These are phyloP conservation scores for Tupiocoris notatus DNA, from an alignment of 2,888 invertebrate species.

Conservation along the genomic window DNA sequence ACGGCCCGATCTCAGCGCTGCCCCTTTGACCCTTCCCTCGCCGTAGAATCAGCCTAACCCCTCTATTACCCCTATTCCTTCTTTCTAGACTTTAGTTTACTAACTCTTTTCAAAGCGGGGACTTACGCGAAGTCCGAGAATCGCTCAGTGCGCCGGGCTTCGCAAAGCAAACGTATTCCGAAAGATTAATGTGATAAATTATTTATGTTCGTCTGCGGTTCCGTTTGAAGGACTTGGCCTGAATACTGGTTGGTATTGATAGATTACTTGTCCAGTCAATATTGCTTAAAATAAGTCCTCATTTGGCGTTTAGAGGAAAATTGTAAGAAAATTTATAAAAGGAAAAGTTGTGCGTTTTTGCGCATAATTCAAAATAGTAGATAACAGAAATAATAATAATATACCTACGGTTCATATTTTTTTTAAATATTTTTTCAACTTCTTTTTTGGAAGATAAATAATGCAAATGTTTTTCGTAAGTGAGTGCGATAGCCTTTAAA, in stretches of 20 bases:
- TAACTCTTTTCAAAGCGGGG: slow-evolving; percentile 16
- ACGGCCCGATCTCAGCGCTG: neutral
- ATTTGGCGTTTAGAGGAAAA: too few relatives aligned
- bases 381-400: too few relatives aligned
- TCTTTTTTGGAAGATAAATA: too few relatives aligned
- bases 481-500: too few relatives aligned
- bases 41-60: neutral
- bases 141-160: neutral
- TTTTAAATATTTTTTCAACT: too few relatives aligned
- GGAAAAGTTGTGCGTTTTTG: too few relatives aligned
- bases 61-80: neutral
- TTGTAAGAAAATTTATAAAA: too few relatives aligned
- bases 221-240: neutral
- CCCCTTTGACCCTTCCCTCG: neutral
- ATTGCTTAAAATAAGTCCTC: too few relatives aligned
- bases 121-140: slow-evolving; percentile 3
- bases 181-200: neutral
- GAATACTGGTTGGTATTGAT: neutral
- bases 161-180: neutral
- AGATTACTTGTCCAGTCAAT: too few relatives aligned
- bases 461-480: too few relatives aligned
- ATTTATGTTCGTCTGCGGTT: neutral
- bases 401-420: too few relatives aligned
- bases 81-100: neutral
- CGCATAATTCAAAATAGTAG: too few relatives aligned